A percentile compares a stretch with the other conserved stretches of the same genome.
These are phyloP conservation scores for Antigone vipio DNA, from an alignment of 2,113 vertebrate species.

Conservation along the genomic window DNA sequence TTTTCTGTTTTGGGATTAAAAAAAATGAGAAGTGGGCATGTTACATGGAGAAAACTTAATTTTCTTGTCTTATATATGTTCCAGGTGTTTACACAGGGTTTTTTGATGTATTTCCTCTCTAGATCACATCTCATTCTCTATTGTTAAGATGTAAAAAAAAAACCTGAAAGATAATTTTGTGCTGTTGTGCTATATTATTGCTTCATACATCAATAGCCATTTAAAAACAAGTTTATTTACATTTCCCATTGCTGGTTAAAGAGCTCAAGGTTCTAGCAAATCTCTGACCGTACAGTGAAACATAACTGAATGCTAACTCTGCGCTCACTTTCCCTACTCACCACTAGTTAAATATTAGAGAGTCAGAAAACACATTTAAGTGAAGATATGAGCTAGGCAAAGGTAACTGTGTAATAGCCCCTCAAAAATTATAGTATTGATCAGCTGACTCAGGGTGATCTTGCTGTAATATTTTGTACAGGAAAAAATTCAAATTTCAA, in stretches of 20 bases:
- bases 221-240: slow-evolving; percentile 8
- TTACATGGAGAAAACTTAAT: not conserved
- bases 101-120: not conserved
- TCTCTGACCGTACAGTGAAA: not conserved
- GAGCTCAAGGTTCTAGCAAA: slow-evolving; percentile 34
- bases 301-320: not conserved
- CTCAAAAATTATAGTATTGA: not conserved
- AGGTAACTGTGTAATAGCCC: not conserved
- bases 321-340: not conserved
- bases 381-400: not conserved
- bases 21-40: not conserved
- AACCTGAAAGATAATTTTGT: not conserved
- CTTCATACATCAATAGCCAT: not conserved
- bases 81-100: not conserved
- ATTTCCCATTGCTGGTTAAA: slow-evolving; percentile 13
- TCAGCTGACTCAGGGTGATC: not conserved
- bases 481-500: not conserved
- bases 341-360: slow-evolving; percentile 30
- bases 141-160: not conserved
- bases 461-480: not conserved
- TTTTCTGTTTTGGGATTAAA: not conserved
- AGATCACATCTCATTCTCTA: not conserved
- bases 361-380: not conserved
- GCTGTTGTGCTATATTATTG: not conserved
- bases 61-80: not conserved